Conservation (phyloP, 1,140 invertebrate species). For the Drosophila setifemur region DNA sequence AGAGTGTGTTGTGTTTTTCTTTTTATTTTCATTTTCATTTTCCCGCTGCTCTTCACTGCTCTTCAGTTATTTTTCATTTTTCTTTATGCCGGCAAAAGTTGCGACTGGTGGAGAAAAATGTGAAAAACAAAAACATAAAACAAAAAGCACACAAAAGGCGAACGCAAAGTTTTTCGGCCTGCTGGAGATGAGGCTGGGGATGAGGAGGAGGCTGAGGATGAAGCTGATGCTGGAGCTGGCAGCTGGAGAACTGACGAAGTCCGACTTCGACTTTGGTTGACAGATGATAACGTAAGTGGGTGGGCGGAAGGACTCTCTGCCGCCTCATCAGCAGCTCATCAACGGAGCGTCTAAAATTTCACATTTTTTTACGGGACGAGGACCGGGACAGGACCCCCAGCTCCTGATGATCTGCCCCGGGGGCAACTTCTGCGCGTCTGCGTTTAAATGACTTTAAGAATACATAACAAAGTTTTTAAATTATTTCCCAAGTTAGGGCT, state of each 20-base stretch:
- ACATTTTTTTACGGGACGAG: slow-evolving; percentile 16
- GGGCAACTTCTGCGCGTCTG: slow-evolving; percentile 15
- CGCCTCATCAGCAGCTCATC: slow-evolving; percentile 76
- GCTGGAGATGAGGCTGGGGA: too few relatives aligned
- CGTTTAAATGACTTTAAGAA: slow-evolving; percentile 75
- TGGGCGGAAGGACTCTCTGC: background rate
- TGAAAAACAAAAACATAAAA: slow-evolving; percentile 29
- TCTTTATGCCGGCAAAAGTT: slow-evolving; percentile 52
- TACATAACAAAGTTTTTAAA: slow-evolving; percentile 77
- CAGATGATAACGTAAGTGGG: slow-evolving; percentile 22
- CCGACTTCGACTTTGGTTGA: slow-evolving; percentile 48
- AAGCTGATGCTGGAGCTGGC: slow-evolving; percentile 23
- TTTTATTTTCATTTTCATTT: slow-evolving; percentile 8
- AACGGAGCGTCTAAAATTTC: slow-evolving; percentile 60
- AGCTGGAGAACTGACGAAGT: slow-evolving; percentile 41
- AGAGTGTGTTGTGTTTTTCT: slow-evolving; percentile 21
- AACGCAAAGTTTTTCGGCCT: slow-evolving; percentile 60
- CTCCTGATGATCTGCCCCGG: too few relatives aligned
- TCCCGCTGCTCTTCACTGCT: background rate
- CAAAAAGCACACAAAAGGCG: slow-evolving; percentile 43
- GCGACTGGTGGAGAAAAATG: slow-evolving; percentile 32
- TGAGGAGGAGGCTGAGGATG: slow-evolving; percentile 21
- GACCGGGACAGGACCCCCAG: background rate
- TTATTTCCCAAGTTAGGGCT: slow-evolving; percentile 69
- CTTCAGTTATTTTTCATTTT: slow-evolving; percentile 54